These are phyloP conservation scores for Bos taurus DNA, from an alignment of 2,113 vertebrate species.

Conservation along the genomic window DNA sequence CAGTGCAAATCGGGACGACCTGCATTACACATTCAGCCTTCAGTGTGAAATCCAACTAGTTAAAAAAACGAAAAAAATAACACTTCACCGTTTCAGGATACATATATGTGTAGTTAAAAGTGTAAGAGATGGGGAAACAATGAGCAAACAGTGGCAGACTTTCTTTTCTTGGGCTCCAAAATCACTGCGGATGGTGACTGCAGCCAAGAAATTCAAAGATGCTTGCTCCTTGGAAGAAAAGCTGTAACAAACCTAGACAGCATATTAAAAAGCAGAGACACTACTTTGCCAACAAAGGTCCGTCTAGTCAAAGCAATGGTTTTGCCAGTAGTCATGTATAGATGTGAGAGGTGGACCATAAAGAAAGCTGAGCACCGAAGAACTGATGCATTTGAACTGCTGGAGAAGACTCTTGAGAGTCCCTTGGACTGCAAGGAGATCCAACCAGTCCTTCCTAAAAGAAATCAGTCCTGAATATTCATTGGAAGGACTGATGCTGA, in stretches of 20 bases:
- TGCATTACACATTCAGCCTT: fast-evolving
- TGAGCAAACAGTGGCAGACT: not conserved
- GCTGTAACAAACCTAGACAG: not conserved
- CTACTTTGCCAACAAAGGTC: not conserved
- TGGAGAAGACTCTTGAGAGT: not conserved
- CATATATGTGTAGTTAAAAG: not conserved
- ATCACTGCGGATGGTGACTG: not conserved
- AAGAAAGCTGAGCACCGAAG: not conserved
- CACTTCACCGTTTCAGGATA: not conserved
- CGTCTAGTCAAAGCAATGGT: not conserved
- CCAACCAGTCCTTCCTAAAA: not conserved
- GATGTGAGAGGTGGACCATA: not conserved
- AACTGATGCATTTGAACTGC: not conserved
- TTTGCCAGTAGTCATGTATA: not conserved
- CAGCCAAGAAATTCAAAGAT: not conserved
- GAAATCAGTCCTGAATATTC: not conserved
- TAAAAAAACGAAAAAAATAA: not conserved
- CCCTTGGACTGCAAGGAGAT: not conserved
- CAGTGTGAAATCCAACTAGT: fast-evolving
- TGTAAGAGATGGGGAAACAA: not conserved
- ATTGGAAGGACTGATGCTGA: not conserved
- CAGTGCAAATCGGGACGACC: not conserved
- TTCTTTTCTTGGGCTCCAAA: not conserved
- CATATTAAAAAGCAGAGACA: not conserved
- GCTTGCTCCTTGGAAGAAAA: not conserved